Evolutionary conservation across 2,888 invertebrate genomes (phyloP).

Genomic region (Leptopilina syphax): DNA sequence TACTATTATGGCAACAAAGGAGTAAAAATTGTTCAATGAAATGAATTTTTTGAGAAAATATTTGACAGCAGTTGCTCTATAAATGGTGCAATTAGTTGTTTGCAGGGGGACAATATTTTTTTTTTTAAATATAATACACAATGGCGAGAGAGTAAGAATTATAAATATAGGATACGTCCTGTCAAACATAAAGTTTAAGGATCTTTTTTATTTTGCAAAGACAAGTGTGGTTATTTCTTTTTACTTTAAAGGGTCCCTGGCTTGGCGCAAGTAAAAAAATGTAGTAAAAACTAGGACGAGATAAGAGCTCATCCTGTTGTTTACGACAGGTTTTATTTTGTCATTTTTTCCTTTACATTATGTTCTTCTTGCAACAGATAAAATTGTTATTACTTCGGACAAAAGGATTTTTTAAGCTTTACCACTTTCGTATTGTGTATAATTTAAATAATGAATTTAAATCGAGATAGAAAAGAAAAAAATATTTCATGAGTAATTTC

Average conservation of each 20-base stretch:
- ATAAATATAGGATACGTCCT: neutral
- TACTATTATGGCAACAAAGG: too few relatives aligned
- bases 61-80: too few relatives aligned
- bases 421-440: neutral
- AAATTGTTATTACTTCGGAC: neutral
- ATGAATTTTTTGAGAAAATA: too few relatives aligned
- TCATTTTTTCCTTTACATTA: neutral
- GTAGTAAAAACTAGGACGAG: slow-evolving; percentile 12
- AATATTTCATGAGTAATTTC: neutral
- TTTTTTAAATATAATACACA: neutral
- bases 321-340: slow-evolving; percentile 24
- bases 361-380: neutral
- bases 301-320: slow-evolving; percentile 23
- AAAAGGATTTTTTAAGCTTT: slow-evolving; percentile 14
- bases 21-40: too few relatives aligned
- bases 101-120: neutral
- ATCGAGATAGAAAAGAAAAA: neutral
- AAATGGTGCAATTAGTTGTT: neutral
- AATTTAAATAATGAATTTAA: neutral
- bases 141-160: neutral
- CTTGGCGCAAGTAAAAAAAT: slow-evolving; percentile 9
- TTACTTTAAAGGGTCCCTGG: slow-evolving; percentile 15
- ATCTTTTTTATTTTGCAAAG: slow-evolving; percentile 10
- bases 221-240: slow-evolving; percentile 32
- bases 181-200: slow-evolving; percentile 13